Evolutionary conservation across 2,113 vertebrate genomes (phyloP).

Genomic region (Centropus unirufus): DNA sequence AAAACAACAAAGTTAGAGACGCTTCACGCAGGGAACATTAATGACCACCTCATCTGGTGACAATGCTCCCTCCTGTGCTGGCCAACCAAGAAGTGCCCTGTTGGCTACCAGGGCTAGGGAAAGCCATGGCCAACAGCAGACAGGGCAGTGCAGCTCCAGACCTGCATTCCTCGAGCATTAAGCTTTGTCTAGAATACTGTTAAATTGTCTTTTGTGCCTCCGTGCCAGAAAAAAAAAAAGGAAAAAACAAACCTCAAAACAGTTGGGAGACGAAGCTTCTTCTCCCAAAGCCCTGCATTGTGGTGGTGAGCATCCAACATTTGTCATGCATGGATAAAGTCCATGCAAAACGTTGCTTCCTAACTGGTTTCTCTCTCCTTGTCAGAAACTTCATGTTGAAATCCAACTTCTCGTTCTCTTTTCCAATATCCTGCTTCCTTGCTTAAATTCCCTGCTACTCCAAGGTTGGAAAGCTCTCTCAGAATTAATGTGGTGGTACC

Average conservation of each 20-base stretch:
- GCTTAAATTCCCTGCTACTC: neutral
- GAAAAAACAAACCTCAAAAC: neutral
- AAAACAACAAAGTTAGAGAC: neutral
- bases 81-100: neutral
- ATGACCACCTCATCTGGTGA: neutral
- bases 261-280: neutral
- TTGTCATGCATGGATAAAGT: accelerated
- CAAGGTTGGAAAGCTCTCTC: neutral
- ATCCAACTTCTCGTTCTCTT: neutral
- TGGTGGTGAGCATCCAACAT: accelerated
- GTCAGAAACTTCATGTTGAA: neutral
- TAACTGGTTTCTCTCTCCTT: neutral
- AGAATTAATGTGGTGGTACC: neutral
- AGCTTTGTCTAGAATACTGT: neutral
- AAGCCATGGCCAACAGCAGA: neutral
- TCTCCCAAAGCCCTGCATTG: neutral
- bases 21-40: neutral
- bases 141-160: neutral
- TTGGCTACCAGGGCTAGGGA: neutral
- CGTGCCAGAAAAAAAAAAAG: neutral
- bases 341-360: neutral
- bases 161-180: neutral
- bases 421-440: neutral
- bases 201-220: neutral
- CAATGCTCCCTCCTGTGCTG: neutral